Base-by-base conservation (phyloP, 2,888 invertebrate species). In the Sinodicranocentrus sp. region DNA sequence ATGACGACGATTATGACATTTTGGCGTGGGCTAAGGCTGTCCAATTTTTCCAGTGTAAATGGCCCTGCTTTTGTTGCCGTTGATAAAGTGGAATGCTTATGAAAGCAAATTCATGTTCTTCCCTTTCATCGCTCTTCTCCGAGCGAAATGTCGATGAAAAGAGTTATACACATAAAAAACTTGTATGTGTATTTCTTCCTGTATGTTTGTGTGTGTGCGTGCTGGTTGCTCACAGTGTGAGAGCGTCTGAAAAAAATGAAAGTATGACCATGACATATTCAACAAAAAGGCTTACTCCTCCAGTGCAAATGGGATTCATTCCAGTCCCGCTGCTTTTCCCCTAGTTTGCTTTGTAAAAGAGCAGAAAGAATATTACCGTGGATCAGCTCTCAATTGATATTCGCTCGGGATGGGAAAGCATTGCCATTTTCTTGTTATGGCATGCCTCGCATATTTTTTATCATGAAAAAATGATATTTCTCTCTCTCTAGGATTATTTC, bases 21-120 rank as follows among this genome's bases (percentile, higher is more conserved):
- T 76, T 76, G 75, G 75, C 75, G 65, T 76, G 75, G 75, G 75
- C 63, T 76, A 65, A 76, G 75, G 75, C 75, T 76, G 75, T 76
- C 75, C 65, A 76, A 76, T 76, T 65, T 65, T 44, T 48, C n/a
- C 26, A 52, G 48, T 76, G 65, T 23, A 76, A 76, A 76, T 76
- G 75, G 75, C 75, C 33, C 65, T 17, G 19, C 59, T 59, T 59
- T 28, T 59, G 59, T 59, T 59, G 25, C n/a, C 13, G 19, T 26
- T 48, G 75, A 76, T 76, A 76, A 76, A 76, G 75, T 65, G 44
- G 63, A 76, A 76, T 76, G 75, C 75, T 65, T 76, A 76, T 76
- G 75, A 76, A 76, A 76, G 75, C 75, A 76, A 76, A 76, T 76
- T 25, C 75, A 76, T 76, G 75, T 76, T 76, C 23, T 48, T 28